Percentiles rank a stretch among this genome's conserved stretches.
Evolutionary conservation across 2,888 invertebrate genomes (phyloP).

Genomic region (Aphelenchoides bicaudatus): DNA sequence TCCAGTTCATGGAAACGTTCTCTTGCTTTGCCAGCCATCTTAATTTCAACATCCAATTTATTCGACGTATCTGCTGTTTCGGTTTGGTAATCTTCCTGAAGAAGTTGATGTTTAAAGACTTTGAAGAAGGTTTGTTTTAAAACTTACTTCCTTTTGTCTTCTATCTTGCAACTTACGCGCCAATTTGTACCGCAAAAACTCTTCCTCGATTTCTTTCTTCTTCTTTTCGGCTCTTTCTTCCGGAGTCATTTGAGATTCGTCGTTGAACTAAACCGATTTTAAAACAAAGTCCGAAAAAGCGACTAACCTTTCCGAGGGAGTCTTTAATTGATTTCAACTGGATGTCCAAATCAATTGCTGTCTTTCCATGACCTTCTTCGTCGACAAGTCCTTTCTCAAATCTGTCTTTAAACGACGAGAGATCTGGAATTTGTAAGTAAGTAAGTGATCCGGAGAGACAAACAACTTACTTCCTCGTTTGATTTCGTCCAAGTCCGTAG

Average conservation of each 20-base stretch:
- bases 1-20: conserved; percentile 84
- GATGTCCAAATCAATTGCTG: conserved; percentile 48
- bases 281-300: too few relatives aligned
- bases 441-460: not conserved
- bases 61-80: conserved; percentile 24
- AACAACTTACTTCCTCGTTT: conserved; percentile 44
- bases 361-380: conserved; percentile 36
- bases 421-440: conserved; percentile 35
- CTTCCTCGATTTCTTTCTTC: conserved; percentile 58
- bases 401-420: conserved; percentile 56
- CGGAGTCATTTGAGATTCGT: conserved; percentile 52
- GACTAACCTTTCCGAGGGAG: conserved; percentile 50
- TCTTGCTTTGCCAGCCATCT: conserved; percentile 75
- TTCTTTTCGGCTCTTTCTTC: conserved; percentile 56
- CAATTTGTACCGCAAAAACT: conserved; percentile 56
- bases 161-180: conserved; percentile 51
- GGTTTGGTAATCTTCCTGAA: conserved; percentile 18
- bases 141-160: conserved; percentile 25
- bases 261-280: not conserved
- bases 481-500: conserved; percentile 52
- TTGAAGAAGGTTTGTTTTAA: too few relatives aligned
- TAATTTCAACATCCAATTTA: conserved; percentile 52
- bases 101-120: too few relatives aligned
- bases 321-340: conserved; percentile 57
- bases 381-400: conserved; percentile 52